A percentile compares a stretch with the other conserved stretches of the same genome.
phyloP scores from a whole-genome alignment of 2,113 vertebrate genomes.

The Grammomys dolichurus region DNA sequence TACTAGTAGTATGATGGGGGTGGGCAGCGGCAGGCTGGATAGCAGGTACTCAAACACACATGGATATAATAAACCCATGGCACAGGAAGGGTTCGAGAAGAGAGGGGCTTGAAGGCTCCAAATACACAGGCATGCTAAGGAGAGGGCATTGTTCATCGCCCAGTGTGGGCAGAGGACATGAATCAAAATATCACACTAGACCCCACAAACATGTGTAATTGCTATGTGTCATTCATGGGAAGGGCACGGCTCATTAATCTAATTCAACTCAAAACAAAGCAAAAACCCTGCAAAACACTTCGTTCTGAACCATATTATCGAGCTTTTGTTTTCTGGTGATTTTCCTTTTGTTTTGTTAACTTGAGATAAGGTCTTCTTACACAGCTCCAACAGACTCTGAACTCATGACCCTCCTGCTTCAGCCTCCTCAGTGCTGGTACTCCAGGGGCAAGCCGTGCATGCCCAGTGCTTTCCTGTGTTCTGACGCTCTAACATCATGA shows the following conservation, averaged over 20 bases:
- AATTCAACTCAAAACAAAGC: background rate
- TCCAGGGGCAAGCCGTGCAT: background rate
- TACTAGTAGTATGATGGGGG: no score
- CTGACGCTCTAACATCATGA: background rate
- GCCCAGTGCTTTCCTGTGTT: background rate
- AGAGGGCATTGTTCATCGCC: background rate
- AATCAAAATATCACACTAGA: background rate
- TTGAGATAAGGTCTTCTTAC: background rate
- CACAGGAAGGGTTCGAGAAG: background rate
- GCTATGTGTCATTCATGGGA: background rate
- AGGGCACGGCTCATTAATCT: background rate
- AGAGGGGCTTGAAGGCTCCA: background rate
- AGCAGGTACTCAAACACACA: background rate
- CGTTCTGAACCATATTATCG: no score
- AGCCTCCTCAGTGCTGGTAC: background rate
- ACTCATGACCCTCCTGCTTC: background rate
- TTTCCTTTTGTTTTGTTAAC: background rate
- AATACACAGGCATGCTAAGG: background rate
- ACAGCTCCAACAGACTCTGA: background rate
- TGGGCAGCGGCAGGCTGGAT: background rate
- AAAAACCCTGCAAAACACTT: background rate
- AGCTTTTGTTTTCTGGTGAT: background rate
- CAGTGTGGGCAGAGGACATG: no score
- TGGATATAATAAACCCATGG: no score
- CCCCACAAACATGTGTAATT: background rate